Base-by-base conservation (phyloP, 2,113 vertebrate genomes). In the Rhizomys pruinosus region DNA sequence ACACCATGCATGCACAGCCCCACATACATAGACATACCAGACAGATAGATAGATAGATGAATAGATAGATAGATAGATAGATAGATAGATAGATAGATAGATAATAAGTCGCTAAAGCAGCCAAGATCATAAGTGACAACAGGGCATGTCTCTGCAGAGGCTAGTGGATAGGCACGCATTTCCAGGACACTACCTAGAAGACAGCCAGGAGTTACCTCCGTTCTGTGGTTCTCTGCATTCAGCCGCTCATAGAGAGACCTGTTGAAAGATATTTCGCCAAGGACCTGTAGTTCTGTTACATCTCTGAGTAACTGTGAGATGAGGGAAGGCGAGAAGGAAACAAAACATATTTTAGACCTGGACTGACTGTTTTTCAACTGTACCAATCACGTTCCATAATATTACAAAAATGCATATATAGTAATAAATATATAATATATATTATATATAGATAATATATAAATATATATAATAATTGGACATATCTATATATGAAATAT, bases 211-310 rank as follows among this genome's bases (percentile, higher is more conserved):
- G 5, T 97, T 93, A 96, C 97, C 96, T 96, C 64, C 66, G 96
- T 20, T 0, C 22, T 72, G 37, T 93, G 85, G 59, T 82, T 94
- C 88, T 94, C 96, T 47, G 79, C 55, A 5, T 86, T 80, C 92
- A 97, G 85, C 8, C 90, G 89, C 85, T 91, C 69, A 9, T 73
- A 96, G 0, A 97, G 71, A 0, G 81, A 37, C 64, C 47, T 86
- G 93, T 97, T 3, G 78, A 94, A 98, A 59, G 85, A 44, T 59
- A 97, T 96, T 96, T 97, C 96, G 7, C 96, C 98, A 87, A 90
- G 74, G 42, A 98, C 79, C 59, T 92, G 57, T 66, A 98, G 89
- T 55, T 81, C 94, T 16, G 87, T 85, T 44, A 84, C 8, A 10
- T 92, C 87, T 96, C 93, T 93, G 11, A 95, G 84, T 66, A 97